Base-by-base conservation (phyloP, 2,888 invertebrate species). In the Polyploca ridens region DNA sequence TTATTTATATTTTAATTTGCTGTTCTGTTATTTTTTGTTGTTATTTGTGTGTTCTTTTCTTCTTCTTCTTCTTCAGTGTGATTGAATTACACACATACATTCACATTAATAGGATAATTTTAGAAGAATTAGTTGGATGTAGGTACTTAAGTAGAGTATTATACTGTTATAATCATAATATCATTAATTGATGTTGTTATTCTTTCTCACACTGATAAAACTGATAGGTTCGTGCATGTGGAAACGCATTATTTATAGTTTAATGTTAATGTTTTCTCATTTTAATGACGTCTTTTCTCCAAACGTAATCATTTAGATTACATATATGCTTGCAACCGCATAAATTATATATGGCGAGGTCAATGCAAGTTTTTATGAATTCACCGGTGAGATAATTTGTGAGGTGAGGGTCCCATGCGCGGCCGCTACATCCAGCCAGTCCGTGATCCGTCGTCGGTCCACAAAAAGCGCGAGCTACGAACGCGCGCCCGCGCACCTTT, bases 401-500 rank as follows among this genome's bases (percentile, higher is more conserved):
- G 2, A 1, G 7, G 41, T 10, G 38, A 49, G 49, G 49, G 16
- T 49, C 49, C 54, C 19, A 8, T 54, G 54, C 54, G 54, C 14
- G 5, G n/a, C 14, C 27, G 27, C 27, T 27, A 27, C 27, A 27
- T 27, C 46, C 46, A n/a, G 46, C 46, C 46, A 49, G 49, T 49
- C 38, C 38, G 38, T 7, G 38, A 38, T 41, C 41, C 41, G 41
- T 41, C 41, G 13, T 41, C 41, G 13, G 41, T 13, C 54, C 14
- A 54, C 54, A 1, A 19, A 54, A 54, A 54, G 19, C 19, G 19
- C 54, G 19, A 19, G 16, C 6, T 54, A 54, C 19, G 19, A 54
- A 62, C 75, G 81, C 73, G 67, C 72, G 75, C 78, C 74, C 69
- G 33, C 66, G 64, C 72, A 68, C 67, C 66, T 65, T 49, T 58